Evolutionary conservation across 64 coral and sea anemone genomes (phyloP), one percentile per base, ranked within the genome.

Genomic region (Pocillopora verrucosa): DNA sequence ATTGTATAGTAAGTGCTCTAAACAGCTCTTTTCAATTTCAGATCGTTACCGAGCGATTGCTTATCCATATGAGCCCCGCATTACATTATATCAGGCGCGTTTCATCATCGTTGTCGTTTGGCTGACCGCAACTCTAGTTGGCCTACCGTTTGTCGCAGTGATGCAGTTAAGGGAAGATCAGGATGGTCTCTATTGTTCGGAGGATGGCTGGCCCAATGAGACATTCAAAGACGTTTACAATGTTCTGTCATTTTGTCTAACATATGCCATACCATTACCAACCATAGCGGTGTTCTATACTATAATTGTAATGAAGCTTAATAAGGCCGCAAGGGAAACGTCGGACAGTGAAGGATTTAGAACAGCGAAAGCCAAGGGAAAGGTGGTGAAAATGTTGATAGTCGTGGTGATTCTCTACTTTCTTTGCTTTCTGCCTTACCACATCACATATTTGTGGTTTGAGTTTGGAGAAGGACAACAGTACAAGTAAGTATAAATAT

Each of bases 1-100:
- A 51, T 51, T 51, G 41, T 7, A 4, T 51, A 51, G 41, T 51
- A 3, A 51, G 41, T 51, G 7, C 7, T 70, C 5, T 25, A 24
- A 24, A 24, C 20, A 25, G 20, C n/a, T 1, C 17, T 72, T 59
- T 82, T 13, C 36, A 25, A 78, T 26, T 84, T 56, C 84, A 96
- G 95, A 96, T 86, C 95, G 95, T 82, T 96, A 90, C 26, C 64
- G 88, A 67, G 93, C 91, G 4, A 96, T 96, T 12, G 95, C 92
- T 10, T 93, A 91, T 67, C 95, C 95, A 9, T 96, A 93, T 76
- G 91, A 96, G 20, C 91, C 91, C 7, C 95, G 95, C 1, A 84
- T 93, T 41, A 88, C 82, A 36, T 62, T 87, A 34, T 89, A 83
- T 38, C 80, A 96, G 78, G 95, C 91, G 77, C 89, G 93, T 57